phyloP scores from a whole-genome alignment of 2,797 vertebrate genomes.

The Urocyon cinereoargenteus region DNA sequence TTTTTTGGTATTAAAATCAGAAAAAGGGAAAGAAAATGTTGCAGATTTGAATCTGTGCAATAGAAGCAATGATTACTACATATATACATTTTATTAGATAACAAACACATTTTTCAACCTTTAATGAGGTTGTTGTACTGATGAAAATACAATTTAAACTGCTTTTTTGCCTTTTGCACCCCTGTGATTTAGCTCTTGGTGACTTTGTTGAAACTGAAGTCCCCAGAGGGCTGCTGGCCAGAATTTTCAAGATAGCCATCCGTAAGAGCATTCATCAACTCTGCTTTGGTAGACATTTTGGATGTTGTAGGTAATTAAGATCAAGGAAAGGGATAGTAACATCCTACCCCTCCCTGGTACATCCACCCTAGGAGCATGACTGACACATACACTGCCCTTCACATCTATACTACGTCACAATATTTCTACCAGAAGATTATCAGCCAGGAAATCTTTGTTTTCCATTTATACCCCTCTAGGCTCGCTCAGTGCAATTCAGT shows the following conservation, averaged over 20 bases:
- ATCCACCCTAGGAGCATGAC: background rate
- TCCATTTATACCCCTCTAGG: background rate
- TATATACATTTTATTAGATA: background rate
- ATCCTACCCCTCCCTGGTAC: background rate
- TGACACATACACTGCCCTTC: background rate
- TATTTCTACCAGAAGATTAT: background rate
- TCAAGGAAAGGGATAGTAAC: background rate
- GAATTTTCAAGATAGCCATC: background rate
- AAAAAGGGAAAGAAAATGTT: background rate
- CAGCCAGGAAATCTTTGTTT: background rate
- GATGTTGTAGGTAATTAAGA: background rate
- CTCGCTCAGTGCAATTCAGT: background rate
- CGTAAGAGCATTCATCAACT: background rate
- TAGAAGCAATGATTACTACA: background rate
- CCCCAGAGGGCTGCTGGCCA: background rate
- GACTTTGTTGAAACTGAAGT: background rate
- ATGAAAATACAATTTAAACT: constrained; percentile 40
- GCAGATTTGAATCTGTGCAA: background rate
- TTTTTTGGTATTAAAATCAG: background rate
- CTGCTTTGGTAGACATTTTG: background rate
- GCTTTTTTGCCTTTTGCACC: background rate
- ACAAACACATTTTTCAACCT: constrained; percentile 29
- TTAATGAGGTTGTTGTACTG: constrained; percentile 9
- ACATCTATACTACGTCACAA: background rate
- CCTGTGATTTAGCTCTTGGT: background rate